Base-by-base conservation (phyloP, 2,113 vertebrate genomes). In the Serilophus lunatus region DNA sequence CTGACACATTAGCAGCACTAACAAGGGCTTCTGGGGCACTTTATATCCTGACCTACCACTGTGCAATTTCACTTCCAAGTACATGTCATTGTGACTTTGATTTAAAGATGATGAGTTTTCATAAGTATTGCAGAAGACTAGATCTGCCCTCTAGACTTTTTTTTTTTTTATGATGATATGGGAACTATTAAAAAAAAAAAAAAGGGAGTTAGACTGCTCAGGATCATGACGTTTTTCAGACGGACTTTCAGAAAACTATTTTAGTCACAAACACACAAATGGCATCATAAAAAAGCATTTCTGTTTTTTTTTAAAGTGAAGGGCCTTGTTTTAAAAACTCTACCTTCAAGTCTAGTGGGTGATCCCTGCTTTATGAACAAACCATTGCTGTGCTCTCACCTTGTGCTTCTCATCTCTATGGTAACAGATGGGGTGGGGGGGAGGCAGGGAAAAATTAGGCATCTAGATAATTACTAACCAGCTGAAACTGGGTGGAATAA, bases 1-100 rank as follows among this genome's bases (percentile, higher is more conserved):
- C 49, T 86, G 40, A 29, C 45, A 38, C 16, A 31, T 63, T 76
- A 76, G n/a, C 35, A 79, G 13, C 28, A 42, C 47, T 42, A 69
- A 40, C 14, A 76, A 20, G 82, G 5, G 4, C 26, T 92, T 71
- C 64, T 78, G 70, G 35, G 24, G 17, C 7, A 13, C 6, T 18
- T 82, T 56, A 38, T 44, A 49, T 15, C 1, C 2, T 84, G 56
- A 51, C 26, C 49, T 79, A 36, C 3, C 24, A n/a, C 9, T 57
- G 23, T 49, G 36, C 25, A 60, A 60, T 35, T 56, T 86, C 19
- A 31, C 14, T 93, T 91, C 60, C 44, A 54, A 90, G 17, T 9
- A 69, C 7, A 13, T 0, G 2, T 40, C 57, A n/a, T 65, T 68
- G 54, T 0, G 0, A 76, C 26, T 38, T 91, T 64, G 56, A 64